These are phyloP conservation scores for Siderastrea siderea DNA, from an alignment of 92 coral and sea anemone genomes.

Conservation along the genomic window DNA sequence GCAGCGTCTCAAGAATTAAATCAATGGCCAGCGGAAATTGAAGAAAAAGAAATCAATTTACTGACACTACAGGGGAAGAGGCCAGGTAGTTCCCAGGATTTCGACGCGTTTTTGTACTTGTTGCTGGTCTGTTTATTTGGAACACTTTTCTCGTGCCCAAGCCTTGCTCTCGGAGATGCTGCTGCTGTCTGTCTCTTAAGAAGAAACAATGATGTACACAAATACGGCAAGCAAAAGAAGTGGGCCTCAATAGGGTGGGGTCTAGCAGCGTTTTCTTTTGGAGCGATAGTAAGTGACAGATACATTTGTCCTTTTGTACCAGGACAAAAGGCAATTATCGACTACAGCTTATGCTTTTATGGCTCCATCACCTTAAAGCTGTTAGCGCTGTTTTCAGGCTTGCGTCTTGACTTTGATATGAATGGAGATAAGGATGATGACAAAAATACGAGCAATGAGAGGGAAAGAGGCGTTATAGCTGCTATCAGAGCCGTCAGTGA, in stretches of 20 bases:
- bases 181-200: constrained; percentile 69
- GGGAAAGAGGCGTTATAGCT: constrained; percentile 16
- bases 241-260: constrained; percentile 85
- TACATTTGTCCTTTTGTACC: constrained; percentile 42
- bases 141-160: constrained; percentile 75
- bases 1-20: constrained; percentile 12
- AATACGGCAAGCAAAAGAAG: constrained; percentile 74
- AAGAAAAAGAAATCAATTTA: background rate
- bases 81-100: background rate
- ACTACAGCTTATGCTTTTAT: constrained; percentile 61
- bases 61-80: background rate
- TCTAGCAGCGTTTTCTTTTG: constrained; percentile 72
- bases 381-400: constrained; percentile 55
- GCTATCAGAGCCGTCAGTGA: constrained; percentile 5
- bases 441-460: background rate
- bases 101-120: constrained; percentile 36
- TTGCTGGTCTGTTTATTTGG: constrained; percentile 66
- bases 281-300: constrained; percentile 58
- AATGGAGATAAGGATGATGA: background rate
- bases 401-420: constrained; percentile 46
- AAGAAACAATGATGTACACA: constrained; percentile 60
- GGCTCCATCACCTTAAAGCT: constrained; percentile 49
- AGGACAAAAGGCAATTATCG: constrained; percentile 37
- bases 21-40: constrained; percentile 10
- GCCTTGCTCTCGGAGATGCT: constrained; percentile 77